These are phyloP conservation scores for Camarhynchus parvulus DNA, from an alignment of 2,113 vertebrate species.

Conservation along the genomic window DNA sequence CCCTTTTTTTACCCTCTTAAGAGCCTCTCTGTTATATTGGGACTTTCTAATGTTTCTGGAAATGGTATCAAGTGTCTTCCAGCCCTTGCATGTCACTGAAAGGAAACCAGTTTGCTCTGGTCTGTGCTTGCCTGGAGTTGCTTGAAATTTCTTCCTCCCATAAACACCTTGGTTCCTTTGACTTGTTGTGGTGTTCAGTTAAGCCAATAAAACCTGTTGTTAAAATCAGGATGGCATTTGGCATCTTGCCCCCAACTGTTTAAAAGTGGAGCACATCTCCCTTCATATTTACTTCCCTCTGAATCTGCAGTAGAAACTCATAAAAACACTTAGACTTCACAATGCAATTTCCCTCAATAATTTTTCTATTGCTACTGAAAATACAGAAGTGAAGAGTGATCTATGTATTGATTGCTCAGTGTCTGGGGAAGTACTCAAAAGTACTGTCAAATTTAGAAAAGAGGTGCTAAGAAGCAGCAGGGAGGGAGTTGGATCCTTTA, in stretches of 20 bases:
- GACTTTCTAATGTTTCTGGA: not conserved
- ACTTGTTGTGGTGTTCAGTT: not conserved
- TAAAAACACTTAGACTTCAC: not conserved
- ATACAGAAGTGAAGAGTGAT: not conserved
- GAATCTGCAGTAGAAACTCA: not conserved
- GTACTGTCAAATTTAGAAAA: not conserved
- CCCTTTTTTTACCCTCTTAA: not conserved
- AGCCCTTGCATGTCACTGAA: not conserved
- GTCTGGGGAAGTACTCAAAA: not conserved
- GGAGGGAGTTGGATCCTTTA: not conserved
- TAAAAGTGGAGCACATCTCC: not conserved
- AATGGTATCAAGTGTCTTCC: not conserved
- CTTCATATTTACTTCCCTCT: not conserved
- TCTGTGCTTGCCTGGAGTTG: not conserved
- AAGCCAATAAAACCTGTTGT: not conserved
- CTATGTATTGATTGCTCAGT: not conserved
- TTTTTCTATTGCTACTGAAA: not conserved
- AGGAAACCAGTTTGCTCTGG: not conserved
- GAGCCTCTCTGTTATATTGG: not conserved
- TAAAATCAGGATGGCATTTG: not conserved
- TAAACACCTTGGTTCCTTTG: not conserved
- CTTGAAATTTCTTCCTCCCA: not conserved
- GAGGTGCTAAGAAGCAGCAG: not conserved
- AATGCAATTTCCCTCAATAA: not conserved
- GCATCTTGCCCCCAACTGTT: not conserved